Evolutionary conservation across 2,113 vertebrate genomes (phyloP), one percentile per base, ranked within the genome.

Genomic region (Cryptoleucopteryx plumbea): DNA sequence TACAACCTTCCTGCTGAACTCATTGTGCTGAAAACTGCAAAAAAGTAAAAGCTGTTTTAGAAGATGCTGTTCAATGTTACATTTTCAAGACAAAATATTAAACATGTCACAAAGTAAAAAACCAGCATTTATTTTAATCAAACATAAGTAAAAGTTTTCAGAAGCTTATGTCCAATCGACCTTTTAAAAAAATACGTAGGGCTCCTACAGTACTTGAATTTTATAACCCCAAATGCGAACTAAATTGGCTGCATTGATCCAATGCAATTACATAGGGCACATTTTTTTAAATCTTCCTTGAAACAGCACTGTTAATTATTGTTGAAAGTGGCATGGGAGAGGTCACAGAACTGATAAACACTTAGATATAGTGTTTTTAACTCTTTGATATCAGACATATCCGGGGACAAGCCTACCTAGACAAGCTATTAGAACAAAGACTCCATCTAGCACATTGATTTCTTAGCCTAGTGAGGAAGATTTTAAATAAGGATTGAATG

Each of bases 241-340:
- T 63, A 50, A 83, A 58, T 22, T 53, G 48, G 36, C 45, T 89
- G 58, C 22, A 91, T 48, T 0, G 3, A 91, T 68, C 42, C 56
- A 92, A 16, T 58, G 59, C 26, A 91, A 93, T 74, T 81, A 82
- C 34, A 66, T 4, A 23, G 36, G 40, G 38, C 40, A 79, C 11
- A 14, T 29, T 65, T 95, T 48, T 48, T 34, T 1, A 74, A 87
- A 63, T 62, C 48, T 88, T 77, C 27, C 61, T 74, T 92, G 77
- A 94, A 96, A 68, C 19, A 36, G 48, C 43, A 52, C 43, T 79
- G 94, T 96, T 97, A 96, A 97, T 96, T 89, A 96, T 97, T 96
- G 83, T 42, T 87, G 40, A 58, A 90, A 83, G 86, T 89, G 66
- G 73, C 93, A 92, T 94, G 90, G 72, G 86, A 97, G 86, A 96